These are phyloP conservation scores for Lepidocolaptes lacrymiger DNA, from an alignment of 2,797 vertebrate species.

Conservation along the genomic window DNA sequence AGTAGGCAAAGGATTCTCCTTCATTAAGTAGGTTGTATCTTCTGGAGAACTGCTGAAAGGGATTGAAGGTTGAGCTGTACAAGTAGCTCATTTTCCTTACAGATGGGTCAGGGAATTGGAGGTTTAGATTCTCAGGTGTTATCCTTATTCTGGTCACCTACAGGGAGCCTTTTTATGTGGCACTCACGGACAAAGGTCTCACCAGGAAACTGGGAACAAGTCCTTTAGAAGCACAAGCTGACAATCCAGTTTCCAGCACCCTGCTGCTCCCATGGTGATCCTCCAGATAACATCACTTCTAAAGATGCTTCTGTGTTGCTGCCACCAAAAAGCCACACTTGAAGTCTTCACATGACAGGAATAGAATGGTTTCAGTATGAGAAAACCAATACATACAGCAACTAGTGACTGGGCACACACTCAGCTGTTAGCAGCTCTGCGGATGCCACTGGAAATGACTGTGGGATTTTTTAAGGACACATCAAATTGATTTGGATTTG, in stretches of 20 bases:
- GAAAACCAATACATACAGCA: background rate
- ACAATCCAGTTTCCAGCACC: background rate
- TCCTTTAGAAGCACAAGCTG: background rate
- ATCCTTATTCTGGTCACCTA: background rate
- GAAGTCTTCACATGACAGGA: background rate
- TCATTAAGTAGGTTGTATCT: background rate
- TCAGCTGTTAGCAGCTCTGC: background rate
- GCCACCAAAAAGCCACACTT: conserved; percentile 5
- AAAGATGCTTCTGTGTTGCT: background rate
- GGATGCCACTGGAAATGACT: conserved; percentile 51
- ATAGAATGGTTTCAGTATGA: background rate
- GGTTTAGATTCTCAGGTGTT: background rate
- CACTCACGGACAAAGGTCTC: background rate
- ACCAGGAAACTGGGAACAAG: background rate
- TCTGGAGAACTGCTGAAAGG: background rate
- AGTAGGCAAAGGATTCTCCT: background rate
- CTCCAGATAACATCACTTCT: background rate
- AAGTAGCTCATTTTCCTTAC: background rate
- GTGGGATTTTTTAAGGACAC: conserved; percentile 53
- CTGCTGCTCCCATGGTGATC: background rate
- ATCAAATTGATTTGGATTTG: conserved; percentile 51
- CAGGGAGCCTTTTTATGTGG: background rate
- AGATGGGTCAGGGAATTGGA: background rate
- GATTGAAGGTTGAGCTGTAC: background rate
- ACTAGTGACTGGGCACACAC: background rate